Conservation (phyloP, 2,113 vertebrate genomes). For the Lontra canadensis region DNA sequence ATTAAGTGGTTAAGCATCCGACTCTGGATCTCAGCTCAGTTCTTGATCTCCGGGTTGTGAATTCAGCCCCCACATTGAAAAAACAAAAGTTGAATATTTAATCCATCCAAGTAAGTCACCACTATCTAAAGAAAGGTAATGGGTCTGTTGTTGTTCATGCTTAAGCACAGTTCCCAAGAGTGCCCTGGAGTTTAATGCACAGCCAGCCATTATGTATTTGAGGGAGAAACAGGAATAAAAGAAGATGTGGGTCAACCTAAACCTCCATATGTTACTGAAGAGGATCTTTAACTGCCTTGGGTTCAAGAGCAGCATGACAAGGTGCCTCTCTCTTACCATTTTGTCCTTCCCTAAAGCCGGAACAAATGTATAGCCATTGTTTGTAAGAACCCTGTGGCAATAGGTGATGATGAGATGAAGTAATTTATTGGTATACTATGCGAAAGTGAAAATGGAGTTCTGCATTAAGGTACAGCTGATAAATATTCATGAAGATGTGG, state of each 20-base stretch:
- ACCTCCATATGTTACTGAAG: neutral
- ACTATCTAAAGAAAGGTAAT: constrained; percentile 52
- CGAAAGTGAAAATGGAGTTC: constrained; percentile 48
- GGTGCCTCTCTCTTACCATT: constrained; percentile 1
- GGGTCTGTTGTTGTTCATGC: constrained; percentile 32
- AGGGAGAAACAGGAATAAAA: constrained; percentile 29
- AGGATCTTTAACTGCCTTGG: neutral
- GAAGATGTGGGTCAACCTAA: neutral
- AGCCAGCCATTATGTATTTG: neutral
- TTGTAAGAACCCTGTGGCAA: neutral
- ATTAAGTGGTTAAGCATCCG: neutral
- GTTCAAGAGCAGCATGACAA: constrained; percentile 11
- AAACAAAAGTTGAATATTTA: neutral
- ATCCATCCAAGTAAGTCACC: neutral
- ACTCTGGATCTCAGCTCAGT: neutral
- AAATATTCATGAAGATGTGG: constrained; percentile 26
- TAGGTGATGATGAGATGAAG: constrained; percentile 16
- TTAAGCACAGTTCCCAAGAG: constrained; percentile 46
- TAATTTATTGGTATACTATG: constrained; percentile 31
- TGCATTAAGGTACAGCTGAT: constrained; percentile 13
- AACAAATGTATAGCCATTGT: neutral
- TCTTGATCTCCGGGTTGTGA: neutral
- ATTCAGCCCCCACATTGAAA: neutral
- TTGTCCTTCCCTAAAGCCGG: neutral
- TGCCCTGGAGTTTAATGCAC: constrained; percentile 39